Conservation (phyloP, 2,113 vertebrate species). For the Candoia aspera region DNA sequence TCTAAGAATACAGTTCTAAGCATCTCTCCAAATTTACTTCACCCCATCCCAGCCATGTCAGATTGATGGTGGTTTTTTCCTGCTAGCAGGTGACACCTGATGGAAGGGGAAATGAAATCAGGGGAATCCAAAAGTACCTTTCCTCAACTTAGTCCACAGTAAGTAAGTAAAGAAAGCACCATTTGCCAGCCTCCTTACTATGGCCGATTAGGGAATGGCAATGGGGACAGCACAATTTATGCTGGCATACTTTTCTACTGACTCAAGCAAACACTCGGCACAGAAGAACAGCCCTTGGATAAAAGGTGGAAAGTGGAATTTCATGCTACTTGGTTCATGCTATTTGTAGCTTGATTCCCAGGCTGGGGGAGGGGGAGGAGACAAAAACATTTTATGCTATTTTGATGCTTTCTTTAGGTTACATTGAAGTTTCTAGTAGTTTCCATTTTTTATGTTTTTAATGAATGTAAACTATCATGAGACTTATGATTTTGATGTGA, state of each 20-base stretch:
- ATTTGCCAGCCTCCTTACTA: not conserved
- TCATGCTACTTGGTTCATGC: not conserved
- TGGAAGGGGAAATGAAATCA: not conserved
- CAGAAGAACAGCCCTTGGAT: not conserved
- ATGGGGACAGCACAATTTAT: not conserved
- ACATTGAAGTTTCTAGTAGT: not conserved
- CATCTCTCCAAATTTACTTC: not conserved
- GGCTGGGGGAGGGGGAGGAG: not conserved
- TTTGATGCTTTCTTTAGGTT: not conserved
- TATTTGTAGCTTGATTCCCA: not conserved
- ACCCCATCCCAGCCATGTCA: not conserved
- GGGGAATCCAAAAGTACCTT: not conserved
- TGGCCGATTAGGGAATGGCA: not conserved
- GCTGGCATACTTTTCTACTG: not conserved
- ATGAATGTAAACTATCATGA: not conserved
- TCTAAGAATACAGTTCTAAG: not conserved
- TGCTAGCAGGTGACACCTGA: not conserved
- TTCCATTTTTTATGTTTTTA: not conserved
- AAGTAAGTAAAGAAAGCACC: not conserved
- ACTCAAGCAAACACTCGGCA: not conserved
- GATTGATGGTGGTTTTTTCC: not conserved
- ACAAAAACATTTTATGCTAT: not conserved
- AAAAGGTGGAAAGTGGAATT: not conserved
- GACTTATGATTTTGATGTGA: not conserved
- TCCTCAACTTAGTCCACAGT: not conserved